Evolutionary conservation across 2,888 invertebrate genomes (phyloP).

Genomic region (Cheilosia pagana): DNA sequence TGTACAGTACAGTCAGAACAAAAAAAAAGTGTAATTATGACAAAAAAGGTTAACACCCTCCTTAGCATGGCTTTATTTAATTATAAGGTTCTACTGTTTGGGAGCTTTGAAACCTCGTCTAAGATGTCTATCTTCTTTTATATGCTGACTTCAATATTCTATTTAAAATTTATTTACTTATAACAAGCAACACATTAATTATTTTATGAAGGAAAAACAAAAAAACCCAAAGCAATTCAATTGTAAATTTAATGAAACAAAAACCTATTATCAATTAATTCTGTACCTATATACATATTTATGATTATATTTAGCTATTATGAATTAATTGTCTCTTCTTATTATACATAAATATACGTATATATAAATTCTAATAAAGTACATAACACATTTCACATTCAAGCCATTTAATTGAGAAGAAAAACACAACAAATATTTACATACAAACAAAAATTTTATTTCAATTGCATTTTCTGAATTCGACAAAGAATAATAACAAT

Average conservation of each 20-base stretch:
- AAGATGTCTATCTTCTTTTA: constrained; percentile 51
- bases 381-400: constrained; percentile 64
- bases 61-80: constrained; percentile 34
- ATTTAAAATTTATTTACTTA: constrained; percentile 27
- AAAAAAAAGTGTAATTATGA: constrained; percentile 18
- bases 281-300: constrained; percentile 79
- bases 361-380: constrained; percentile 17
- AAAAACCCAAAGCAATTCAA: constrained; percentile 76
- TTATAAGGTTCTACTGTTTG: constrained; percentile 8
- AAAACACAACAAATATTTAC: constrained; percentile 51
- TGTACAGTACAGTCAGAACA: constrained; percentile 46
- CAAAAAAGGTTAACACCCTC: constrained; percentile 5
- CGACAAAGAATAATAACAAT: not conserved
- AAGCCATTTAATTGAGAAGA: constrained; percentile 57
- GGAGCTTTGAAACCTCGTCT: constrained; percentile 17
- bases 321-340: constrained; percentile 70
- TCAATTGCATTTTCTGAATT: constrained; percentile 15
- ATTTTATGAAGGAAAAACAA: constrained; percentile 33
- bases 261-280: constrained; percentile 79
- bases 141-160: constrained; percentile 21
- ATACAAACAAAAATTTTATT: constrained; percentile 45
- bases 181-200: constrained; percentile 30
- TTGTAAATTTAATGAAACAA: constrained; percentile 76
- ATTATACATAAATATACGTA: constrained; percentile 64
- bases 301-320: constrained; percentile 70